A percentile compares a stretch with the other conserved stretches of the same genome.
These are phyloP conservation scores for Orchesella cincta DNA, from an alignment of 1,140 invertebrate genomes.

Conservation along the genomic window DNA sequence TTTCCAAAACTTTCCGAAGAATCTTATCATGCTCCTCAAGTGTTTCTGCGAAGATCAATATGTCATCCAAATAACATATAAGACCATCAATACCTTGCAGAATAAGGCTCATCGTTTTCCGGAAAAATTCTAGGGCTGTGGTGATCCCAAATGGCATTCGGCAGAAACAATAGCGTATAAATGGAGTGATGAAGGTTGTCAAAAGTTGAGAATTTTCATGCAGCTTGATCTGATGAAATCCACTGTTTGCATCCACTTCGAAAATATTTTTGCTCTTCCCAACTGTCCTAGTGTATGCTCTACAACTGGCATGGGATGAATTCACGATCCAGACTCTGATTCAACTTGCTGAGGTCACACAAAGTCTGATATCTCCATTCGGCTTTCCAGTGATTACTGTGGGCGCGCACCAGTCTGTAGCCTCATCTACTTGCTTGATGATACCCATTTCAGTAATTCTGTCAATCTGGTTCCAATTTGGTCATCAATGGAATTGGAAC, in stretches of 20 bases:
- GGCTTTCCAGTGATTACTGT: conserved; percentile 58
- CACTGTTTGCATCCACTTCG: conserved; percentile 54
- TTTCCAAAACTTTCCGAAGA: conserved; percentile 40
- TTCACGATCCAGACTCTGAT: conserved; percentile 52
- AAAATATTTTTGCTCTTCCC: conserved; percentile 50
- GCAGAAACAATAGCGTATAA: conserved; percentile 54
- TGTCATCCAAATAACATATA: conserved; percentile 51
- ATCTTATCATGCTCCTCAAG: conserved; percentile 51
- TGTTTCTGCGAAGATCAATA: conserved; percentile 50
- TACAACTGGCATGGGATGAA: conserved; percentile 33
- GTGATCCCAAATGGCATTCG: conserved; percentile 57
- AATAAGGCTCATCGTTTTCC: conserved; percentile 44
- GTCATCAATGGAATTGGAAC: conserved; percentile 53
- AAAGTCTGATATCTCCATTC: conserved; percentile 57
- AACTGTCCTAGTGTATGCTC: conserved; percentile 36
- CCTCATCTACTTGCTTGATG: conserved; percentile 52
- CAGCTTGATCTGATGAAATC: conserved; percentile 58
- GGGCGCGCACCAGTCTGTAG: conserved; percentile 58
- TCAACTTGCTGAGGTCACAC: conserved; percentile 55
- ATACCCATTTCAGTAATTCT: conserved; percentile 50
- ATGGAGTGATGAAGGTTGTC: conserved; percentile 58
- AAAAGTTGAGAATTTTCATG: conserved; percentile 53
- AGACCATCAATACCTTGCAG: conserved; percentile 50
- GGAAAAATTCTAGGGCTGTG: conserved; percentile 53
- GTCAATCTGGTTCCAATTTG: conserved; percentile 53